Base-by-base conservation (phyloP, 1,140 invertebrate genomes). In the Parapsyche elsis region DNA sequence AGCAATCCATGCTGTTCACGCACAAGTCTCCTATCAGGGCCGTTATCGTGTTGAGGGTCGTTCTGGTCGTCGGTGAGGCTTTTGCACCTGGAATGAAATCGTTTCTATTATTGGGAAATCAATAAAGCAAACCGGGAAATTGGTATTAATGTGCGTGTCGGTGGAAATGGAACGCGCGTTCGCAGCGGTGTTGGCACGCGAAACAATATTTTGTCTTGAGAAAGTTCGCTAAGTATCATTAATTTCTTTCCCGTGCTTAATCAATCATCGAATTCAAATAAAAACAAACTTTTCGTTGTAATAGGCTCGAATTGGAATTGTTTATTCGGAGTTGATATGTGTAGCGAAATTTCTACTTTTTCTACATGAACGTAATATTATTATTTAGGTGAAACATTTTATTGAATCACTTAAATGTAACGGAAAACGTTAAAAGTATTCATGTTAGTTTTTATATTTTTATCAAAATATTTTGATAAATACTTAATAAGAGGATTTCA, bases 21-120 rank as follows among this genome's bases (percentile, higher is more conserved):
- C 95, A 96, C 30, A 94, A 85, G 86, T 96, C 94, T 5, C 94
- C 95, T 12, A 96, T 87, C 49, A 94, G 86, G n/a, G 94, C 92
- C 24, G 92, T 92, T 70, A 94, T 90, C 23, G 93, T 91, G 76
- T 92, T 90, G 26, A 93, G 92, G n/a, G 92, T 94, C 10, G 93
- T 92, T 30, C 46, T 76, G 12, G 71, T 53, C 0, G 81, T 75
- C 45, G 71, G 67, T 45, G 21, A 19, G 0, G 67, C 30, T 71
- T 80, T 78, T 16, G 45, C 10, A n/a, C 57, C 79, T 83, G 38
- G 10, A 38, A 16, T 38, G 38, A 71, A 38, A 38, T 71, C 16
- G 5, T 26, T 38, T 1, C 5, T 71, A 38, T 38, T 23, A 1
- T 23, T 2, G 2, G 4, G 24, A 67, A 67, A 67, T 19, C 10